Evolutionary conservation across 1,140 invertebrate genomes (phyloP), one percentile per base, ranked within the genome.

Genomic region (Pseudomyrmex concolor): DNA sequence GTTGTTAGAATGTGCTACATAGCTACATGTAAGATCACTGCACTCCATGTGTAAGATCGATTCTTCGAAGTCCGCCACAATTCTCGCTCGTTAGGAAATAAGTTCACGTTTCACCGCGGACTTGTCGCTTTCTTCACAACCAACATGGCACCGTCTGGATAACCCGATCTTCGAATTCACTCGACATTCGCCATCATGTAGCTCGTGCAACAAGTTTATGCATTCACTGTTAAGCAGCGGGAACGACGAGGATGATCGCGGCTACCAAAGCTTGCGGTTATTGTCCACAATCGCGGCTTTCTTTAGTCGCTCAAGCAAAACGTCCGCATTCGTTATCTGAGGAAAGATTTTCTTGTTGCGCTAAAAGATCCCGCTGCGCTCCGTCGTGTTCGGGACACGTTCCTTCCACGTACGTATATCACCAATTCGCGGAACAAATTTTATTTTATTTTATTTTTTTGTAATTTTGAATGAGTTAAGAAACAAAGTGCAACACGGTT

Each of bases 211-310:
- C 45, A 51, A 57, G 2, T 43, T n/a, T 25, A 54, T 12, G 13
- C n/a, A 50, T 25, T 12, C 9, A 4, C 66, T 25, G 62, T 10
- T 8, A 25, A 71, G 50, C 17, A 71, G 50, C 17, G 34, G 1
- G 5, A 34, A n/a, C n/a, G 22, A 13, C 60, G 83, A 86, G 68
- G 10, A 92, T 92, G 89, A 91, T 91, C 54, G 50, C 50, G 1
- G 72, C 89, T 8, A 87, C 87, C 34, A 90, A 85, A 34, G 34
- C 34, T 4, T 91, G 91, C 48, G 91, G 90, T 5, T n/a, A n/a
- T n/a, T 92, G 91, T 84, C 45, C 66, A 43, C 59, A 8, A 51
- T 74, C 34, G 13, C 25, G 67, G 10, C 34, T 45, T 43, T 19
- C n/a, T 9, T 43, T 43, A 25, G 19, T 51, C 9, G 8, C 22